phyloP scores from a whole-genome alignment of 2,113 vertebrate species.

The Grammomys surdaster region DNA sequence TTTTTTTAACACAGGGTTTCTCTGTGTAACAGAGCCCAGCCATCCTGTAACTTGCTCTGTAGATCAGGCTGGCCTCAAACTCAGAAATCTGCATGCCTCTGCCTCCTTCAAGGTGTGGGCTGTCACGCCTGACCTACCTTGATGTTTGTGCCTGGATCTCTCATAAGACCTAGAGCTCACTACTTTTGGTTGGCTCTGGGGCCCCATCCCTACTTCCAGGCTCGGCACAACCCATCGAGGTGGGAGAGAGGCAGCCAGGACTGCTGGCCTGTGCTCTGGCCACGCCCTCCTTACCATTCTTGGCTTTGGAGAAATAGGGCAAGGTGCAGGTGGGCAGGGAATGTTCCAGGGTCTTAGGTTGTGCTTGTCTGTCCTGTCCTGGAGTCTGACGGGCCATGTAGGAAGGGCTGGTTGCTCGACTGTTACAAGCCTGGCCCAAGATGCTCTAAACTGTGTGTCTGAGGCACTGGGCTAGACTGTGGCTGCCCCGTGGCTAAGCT shows the following conservation, averaged over 20 bases:
- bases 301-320: background rate
- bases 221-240: background rate
- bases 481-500: background rate
- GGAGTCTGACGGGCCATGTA: background rate
- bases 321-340: fast-evolving
- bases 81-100: background rate
- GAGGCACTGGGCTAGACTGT: no score
- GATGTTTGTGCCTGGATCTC: background rate
- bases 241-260: background rate
- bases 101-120: background rate
- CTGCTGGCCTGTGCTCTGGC: background rate
- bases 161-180: background rate
- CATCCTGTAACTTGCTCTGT: background rate
- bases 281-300: background rate
- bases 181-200: background rate
- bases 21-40: background rate
- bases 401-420: background rate
- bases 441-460: background rate
- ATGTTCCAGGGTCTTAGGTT: fast-evolving
- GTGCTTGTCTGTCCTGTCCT: background rate
- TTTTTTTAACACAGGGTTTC: background rate
- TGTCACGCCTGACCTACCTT: background rate
- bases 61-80: background rate
- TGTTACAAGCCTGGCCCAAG: background rate
- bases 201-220: no score